A percentile compares a stretch with the other conserved stretches of the same genome.
Conservation (phyloP, 1,140 invertebrate genomes). For the Thereuonema tuberculata region DNA sequence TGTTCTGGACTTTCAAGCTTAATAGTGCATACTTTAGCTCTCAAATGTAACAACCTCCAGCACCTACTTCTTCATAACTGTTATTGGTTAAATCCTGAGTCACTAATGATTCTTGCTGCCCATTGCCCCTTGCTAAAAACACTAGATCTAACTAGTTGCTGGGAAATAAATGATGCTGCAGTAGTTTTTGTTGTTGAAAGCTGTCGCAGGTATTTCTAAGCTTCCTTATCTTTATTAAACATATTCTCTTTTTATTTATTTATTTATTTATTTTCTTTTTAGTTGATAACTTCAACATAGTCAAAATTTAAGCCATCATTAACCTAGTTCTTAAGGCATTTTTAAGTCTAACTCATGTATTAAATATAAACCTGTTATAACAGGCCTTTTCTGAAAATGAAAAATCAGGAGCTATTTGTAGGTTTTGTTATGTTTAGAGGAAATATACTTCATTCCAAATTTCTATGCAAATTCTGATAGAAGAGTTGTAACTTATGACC, state of each 20-base stretch:
- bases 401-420: too few relatives aligned
- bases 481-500: too few relatives aligned
- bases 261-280: conserved; percentile 8
- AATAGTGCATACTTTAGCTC: conserved; percentile 23
- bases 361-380: too few relatives aligned
- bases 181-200: conserved; percentile 22
- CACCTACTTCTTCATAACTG: conserved; percentile 25
- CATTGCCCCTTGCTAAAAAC: conserved; percentile 24
- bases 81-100: conserved; percentile 28
- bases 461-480: too few relatives aligned
- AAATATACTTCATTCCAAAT: too few relatives aligned
- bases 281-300: conserved; percentile 1
- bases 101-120: conserved; percentile 23
- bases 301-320: neutral
- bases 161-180: conserved; percentile 29
- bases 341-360: too few relatives aligned
- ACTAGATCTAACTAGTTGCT: conserved; percentile 31
- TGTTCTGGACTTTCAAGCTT: conserved; percentile 25
- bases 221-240: neutral
- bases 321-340: neutral
- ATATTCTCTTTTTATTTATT: neutral
- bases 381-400: too few relatives aligned
- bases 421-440: too few relatives aligned
- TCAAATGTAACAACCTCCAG: conserved; percentile 21
- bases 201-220: conserved; percentile 22